phyloP scores from a whole-genome alignment of 1,140 invertebrate genomes.

The Pomacea maculata region DNA sequence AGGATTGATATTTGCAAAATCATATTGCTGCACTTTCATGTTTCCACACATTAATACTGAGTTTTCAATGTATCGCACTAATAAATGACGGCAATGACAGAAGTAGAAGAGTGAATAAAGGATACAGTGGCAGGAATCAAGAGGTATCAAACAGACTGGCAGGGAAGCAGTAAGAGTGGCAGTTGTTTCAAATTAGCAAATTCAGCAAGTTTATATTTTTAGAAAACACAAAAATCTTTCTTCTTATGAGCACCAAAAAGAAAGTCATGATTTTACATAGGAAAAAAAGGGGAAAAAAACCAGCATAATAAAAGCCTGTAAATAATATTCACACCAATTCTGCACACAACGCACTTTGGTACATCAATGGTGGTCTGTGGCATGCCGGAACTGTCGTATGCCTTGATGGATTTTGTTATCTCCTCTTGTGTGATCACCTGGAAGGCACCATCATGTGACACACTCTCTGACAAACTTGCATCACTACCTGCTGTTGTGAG shows the following conservation, averaged over 20 bases:
- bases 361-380: conserved; percentile 20
- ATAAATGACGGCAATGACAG: no score
- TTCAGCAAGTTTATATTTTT: no score
- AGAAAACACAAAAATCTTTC: no score
- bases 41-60: background rate
- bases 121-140: no score
- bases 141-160: no score
- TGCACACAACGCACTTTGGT: conserved; percentile 41
- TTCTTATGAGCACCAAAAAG: no score
- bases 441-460: conserved; percentile 47
- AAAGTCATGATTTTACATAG: background rate
- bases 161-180: no score
- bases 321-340: background rate
- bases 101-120: no score
- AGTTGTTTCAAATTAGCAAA: no score
- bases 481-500: background rate
- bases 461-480: conserved; percentile 28
- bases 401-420: conserved; percentile 49
- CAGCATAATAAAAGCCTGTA: background rate
- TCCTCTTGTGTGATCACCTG: conserved; percentile 61
- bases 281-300: background rate
- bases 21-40: background rate
- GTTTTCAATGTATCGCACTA: no score
- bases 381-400: conserved; percentile 21
- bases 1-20: background rate